A percentile compares a stretch with the other conserved stretches of the same genome.
These are phyloP conservation scores for Leptura quadrifasciata DNA, from an alignment of 2,888 invertebrate species.

Conservation along the genomic window DNA sequence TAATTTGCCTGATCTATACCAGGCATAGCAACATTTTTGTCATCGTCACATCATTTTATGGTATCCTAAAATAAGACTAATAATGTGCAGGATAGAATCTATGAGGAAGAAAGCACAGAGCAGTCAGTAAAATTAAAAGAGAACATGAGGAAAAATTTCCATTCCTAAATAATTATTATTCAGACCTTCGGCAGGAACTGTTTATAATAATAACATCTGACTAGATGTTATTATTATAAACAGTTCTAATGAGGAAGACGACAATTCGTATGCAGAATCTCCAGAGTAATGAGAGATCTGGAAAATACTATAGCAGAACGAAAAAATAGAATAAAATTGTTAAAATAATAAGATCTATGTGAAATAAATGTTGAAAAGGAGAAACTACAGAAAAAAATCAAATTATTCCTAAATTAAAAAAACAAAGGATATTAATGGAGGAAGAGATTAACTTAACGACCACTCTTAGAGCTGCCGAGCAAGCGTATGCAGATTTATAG, in stretches of 20 bases:
- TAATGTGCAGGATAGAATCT: too few species aligned
- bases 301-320: slow-evolving; percentile 12
- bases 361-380: slow-evolving; percentile 9
- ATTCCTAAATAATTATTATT: not conserved
- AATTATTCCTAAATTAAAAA: not conserved
- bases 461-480: not conserved
- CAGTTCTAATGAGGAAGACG: slow-evolving; percentile 31
- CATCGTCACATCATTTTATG: too few species aligned
- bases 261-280: not conserved
- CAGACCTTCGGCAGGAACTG: not conserved
- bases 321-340: not conserved
- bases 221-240: slow-evolving; percentile 26
- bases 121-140: slow-evolving; percentile 3
- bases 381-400: not conserved
- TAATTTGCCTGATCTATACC: too few species aligned
- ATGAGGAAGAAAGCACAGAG: not conserved
- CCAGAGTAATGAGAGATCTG: not conserved
- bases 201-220: too few species aligned
- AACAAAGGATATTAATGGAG: not conserved
- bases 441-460: not conserved
- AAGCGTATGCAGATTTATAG: slow-evolving; percentile 18
- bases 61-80: too few species aligned
- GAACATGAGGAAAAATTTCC: slow-evolving; percentile 16
- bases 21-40: too few species aligned
- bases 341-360: slow-evolving; percentile 9